Evolutionary conservation across 1,140 invertebrate species (phyloP), one percentile per base, ranked within the genome.

Genomic region (Magallana ariakensis): DNA sequence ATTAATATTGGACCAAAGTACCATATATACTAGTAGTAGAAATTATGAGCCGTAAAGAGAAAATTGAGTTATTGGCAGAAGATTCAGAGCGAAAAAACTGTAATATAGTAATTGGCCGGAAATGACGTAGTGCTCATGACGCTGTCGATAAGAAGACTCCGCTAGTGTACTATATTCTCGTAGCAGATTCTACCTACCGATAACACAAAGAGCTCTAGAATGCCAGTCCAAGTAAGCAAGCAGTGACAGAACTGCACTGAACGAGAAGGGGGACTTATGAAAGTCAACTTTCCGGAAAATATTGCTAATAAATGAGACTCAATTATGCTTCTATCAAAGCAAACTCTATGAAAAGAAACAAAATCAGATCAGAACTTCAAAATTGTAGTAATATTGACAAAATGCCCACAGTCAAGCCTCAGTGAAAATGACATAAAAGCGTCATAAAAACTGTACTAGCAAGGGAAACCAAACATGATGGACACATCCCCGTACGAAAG

Each of bases 121-220:
- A 66, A 46, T 84, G 83, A 84, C 83, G 83, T 84, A 66, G 58
- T 55, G 80, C 80, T 82, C 80, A 82, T 56, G 80, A 82, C 80
- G 80, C 80, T 22, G 19, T 85, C 84, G 84, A 80, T 33, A 85
- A 56, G 84, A 70, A 85, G 66, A 85, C 55, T 85, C 84, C 55
- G 84, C 84, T 85, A 85, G 75, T 55, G 15, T 85, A 10, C 16
- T 80, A 75, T 75, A 75, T 85, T 80, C 56, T 33, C 66, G 46
- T 85, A 85, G 84, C 84, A 85, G 84, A 85, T 85, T 85, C 84
- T 85, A 85, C 84, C 84, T 85, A 85, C 84, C 84, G 84, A 85
- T 85, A 54, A 82, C 80, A 82, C 46, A 82, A 55, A 54, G 80
- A 82, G 80, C 80, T 53, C 80, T 26, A 82, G 19, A 7, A 16